These are phyloP conservation scores for Nephrotoma appendiculata DNA, from an alignment of 2,888 invertebrate genomes.

Conservation along the genomic window DNA sequence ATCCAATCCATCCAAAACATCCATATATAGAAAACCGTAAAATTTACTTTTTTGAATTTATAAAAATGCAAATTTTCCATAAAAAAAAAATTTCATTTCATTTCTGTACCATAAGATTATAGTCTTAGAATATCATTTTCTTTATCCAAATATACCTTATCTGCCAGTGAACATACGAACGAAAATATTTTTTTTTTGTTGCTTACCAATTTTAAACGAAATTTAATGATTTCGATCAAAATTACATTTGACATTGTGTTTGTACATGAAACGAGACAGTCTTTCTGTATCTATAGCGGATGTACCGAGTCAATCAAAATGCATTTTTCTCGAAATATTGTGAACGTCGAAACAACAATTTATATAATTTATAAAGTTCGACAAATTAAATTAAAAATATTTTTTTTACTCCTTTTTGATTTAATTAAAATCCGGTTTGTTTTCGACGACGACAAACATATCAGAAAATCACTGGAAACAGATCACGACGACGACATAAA, in stretches of 20 bases:
- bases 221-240: neutral
- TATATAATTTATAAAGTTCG: neutral
- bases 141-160: neutral
- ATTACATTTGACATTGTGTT: neutral
- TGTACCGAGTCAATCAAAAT: neutral
- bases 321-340: neutral
- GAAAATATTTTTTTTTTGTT: neutral
- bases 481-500: neutral
- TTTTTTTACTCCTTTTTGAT: neutral
- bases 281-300: neutral
- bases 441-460: neutral
- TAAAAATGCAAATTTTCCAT: neutral
- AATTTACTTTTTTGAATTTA: neutral
- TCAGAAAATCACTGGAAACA: neutral
- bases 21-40: neutral
- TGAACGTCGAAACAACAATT: neutral
- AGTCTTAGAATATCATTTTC: neutral
- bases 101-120: neutral
- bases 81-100: neutral
- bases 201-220: neutral
- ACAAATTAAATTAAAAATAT: neutral
- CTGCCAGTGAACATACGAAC: neutral
- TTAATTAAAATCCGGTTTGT: neutral
- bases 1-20: neutral
- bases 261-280: neutral